A percentile compares a stretch with the other conserved stretches of the same genome.
Evolutionary conservation across 2,113 vertebrate species (phyloP).

Genomic region (Zosterops japonicus): DNA sequence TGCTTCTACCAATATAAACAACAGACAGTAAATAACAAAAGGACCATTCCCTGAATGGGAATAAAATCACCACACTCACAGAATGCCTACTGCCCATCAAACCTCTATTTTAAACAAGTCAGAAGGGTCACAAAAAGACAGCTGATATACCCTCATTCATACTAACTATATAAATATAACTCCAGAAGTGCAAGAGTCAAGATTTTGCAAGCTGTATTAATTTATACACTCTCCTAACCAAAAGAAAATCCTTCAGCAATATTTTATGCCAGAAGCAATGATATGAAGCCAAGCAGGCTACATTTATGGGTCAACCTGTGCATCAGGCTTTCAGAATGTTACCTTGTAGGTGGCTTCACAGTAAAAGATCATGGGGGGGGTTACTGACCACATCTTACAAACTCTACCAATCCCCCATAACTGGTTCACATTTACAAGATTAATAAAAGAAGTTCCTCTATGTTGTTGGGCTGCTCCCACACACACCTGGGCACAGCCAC

Average conservation of each 20-base stretch:
- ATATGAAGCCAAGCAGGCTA: background rate
- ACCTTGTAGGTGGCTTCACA: background rate
- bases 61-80: background rate
- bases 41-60: background rate
- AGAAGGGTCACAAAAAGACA: background rate
- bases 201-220: background rate
- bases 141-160: background rate
- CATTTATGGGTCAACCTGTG: background rate
- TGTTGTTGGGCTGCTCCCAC: accelerated
- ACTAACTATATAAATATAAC: background rate
- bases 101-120: background rate
- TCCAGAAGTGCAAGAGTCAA: background rate
- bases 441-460: background rate
- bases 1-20: background rate
- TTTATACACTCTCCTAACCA: background rate
- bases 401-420: background rate
- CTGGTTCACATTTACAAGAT: background rate
- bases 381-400: background rate
- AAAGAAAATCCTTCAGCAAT: background rate
- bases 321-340: background rate
- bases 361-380: background rate
- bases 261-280: background rate
- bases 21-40: background rate
- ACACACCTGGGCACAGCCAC: background rate
- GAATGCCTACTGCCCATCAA: background rate